Percentiles rank a stretch among this genome's conserved stretches.
phyloP scores from a whole-genome alignment of 2,797 vertebrate genomes.

The Neosalanx taihuensis region DNA sequence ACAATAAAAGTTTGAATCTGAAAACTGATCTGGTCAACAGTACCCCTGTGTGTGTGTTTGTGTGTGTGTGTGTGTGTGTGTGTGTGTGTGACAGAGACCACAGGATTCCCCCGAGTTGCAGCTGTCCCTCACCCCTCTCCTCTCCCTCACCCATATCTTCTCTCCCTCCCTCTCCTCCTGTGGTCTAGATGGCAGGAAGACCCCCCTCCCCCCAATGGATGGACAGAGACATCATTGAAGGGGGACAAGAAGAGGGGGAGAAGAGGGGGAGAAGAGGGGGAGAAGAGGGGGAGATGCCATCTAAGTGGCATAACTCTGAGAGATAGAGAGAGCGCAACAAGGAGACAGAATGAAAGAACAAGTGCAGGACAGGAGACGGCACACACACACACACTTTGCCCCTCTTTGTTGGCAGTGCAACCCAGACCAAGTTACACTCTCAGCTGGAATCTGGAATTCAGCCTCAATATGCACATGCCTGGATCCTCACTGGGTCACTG shows the following conservation, averaged over 20 bases:
- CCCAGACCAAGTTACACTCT: too few relatives aligned
- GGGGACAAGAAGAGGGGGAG: slow-evolving; percentile 13
- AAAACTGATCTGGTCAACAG: too few relatives aligned
- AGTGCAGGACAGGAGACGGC: background rate
- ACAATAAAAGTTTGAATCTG: too few relatives aligned
- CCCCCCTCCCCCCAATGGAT: slow-evolving; percentile 46
- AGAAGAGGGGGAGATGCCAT: slow-evolving; percentile 66
- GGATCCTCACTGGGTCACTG: too few relatives aligned
- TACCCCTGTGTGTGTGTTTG: slow-evolving; percentile 18
- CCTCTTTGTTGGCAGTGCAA: background rate
- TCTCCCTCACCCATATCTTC: slow-evolving; percentile 15
- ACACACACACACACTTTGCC: background rate
- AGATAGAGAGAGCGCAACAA: background rate
- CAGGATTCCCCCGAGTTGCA: slow-evolving; percentile 63
- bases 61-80: slow-evolving; percentile 26
- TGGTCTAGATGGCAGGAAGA: slow-evolving; percentile 43
- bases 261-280: slow-evolving; percentile 19
- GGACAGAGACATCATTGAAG: slow-evolving; percentile 75
- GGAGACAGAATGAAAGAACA: slow-evolving; percentile 5
- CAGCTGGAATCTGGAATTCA: too few relatives aligned
- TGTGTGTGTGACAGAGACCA: slow-evolving; percentile 48
- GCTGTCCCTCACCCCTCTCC: slow-evolving; percentile 53
- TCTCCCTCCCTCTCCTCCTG: slow-evolving; percentile 20
- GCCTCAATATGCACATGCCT: too few relatives aligned
- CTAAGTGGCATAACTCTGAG: slow-evolving; percentile 63